Base-by-base conservation (phyloP, 2,113 vertebrate genomes). In the Strigops habroptila region DNA sequence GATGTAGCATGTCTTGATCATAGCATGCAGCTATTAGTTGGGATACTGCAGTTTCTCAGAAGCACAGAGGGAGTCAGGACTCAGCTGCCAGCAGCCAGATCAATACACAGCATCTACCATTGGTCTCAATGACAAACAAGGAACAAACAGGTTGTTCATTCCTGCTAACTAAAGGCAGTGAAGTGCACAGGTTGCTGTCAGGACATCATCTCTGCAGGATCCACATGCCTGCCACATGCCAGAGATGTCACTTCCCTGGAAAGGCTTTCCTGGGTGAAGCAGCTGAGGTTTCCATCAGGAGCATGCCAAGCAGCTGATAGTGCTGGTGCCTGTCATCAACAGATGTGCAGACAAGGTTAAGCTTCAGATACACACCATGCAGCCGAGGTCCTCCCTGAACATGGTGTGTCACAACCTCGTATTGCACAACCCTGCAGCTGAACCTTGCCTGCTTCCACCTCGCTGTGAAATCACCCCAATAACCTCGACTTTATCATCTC, bases 301-400 rank as follows among this genome's bases (percentile, higher is more conserved):
- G 24, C 4, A 0, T 18, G 44, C 48, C 39, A 4, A 77, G 65
- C 57, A 85, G 75, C 80, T 55, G 84, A 2, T 22, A 43, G 67
- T 57, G 74, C 70, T 7, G 1, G 23, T 51, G 53, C 19, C 67
- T 33, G 6, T 59, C 44, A 7, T 5, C 31, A 48, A 17, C 12
- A 75, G 53, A 14, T 10, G 74, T 76, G 90, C 82, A 46, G 44
- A 27, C n/a, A 1, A 52, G 65, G 57, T 9, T 8, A 16, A 41
- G 73, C 31, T 27, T 39, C 60, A 64, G 64, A 10, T 37, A 3
- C 10, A 3, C 3, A 4, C 15, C 52, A 3, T 0, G 0, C 1
- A 13, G 55, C 68, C 0, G 12, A 48, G 43, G 25, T 30, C n/a
- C 19, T 14, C 44, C n/a, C 69, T 27, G 28, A 41, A 2, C 1